Evolutionary conservation across 2,797 vertebrate species (phyloP).

Genomic region (Pipistrellus nathusii): DNA sequence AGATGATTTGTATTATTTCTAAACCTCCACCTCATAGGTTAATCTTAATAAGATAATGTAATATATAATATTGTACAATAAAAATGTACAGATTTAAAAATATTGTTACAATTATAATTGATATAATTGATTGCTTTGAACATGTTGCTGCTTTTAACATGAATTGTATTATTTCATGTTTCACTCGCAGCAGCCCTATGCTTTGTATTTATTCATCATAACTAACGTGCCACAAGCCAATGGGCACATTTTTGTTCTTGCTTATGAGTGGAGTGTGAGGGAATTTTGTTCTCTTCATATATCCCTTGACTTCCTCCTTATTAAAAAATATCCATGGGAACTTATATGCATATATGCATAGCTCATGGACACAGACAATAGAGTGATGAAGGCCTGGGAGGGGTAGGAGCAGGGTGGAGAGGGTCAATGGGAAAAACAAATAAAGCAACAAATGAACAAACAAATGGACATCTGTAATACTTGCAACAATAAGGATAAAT

Average conservation of each 20-base stretch:
- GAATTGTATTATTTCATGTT: not conserved
- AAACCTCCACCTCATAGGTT: not conserved
- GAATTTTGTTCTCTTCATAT: not conserved
- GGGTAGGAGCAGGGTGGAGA: too few relatives aligned
- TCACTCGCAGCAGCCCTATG: not conserved
- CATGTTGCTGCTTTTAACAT: not conserved
- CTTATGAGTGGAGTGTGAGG: not conserved
- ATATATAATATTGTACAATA: not conserved
- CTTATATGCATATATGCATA: too few relatives aligned
- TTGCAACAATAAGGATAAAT: too few relatives aligned
- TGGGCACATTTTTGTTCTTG: not conserved
- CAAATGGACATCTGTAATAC: too few relatives aligned
- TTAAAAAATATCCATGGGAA: not conserved
- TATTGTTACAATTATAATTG: not conserved
- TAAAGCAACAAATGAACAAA: too few relatives aligned
- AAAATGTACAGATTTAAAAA: constrained; percentile 19
- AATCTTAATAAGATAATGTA: not conserved
- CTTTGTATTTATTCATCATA: not conserved
- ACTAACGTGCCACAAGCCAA: not conserved
- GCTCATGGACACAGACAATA: too few relatives aligned
- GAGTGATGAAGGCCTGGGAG: too few relatives aligned
- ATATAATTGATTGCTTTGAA: not conserved
- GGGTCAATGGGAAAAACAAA: too few relatives aligned
- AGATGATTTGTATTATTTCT: constrained; percentile 34
- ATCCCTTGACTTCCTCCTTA: not conserved